Conservation (phyloP, 1,140 invertebrate species). For the Catajapyx aquilonaris region DNA sequence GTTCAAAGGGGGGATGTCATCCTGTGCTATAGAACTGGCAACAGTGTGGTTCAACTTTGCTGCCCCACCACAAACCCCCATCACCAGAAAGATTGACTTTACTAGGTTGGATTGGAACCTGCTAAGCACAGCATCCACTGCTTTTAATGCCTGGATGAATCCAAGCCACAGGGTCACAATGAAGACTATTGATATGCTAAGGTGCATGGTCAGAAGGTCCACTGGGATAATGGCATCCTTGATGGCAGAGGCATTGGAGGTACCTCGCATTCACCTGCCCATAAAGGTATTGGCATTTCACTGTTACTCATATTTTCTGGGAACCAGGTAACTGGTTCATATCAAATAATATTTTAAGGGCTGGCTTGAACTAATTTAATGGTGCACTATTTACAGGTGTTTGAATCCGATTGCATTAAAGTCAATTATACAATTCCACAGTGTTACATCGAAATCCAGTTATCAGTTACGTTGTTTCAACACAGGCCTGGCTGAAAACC, state of each 20-base stretch:
- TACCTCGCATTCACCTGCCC: slow-evolving; percentile 59
- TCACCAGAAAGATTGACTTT: slow-evolving; percentile 85
- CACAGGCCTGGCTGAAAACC: too few species aligned
- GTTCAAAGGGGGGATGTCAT: slow-evolving; percentile 33
- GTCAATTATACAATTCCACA: too few species aligned
- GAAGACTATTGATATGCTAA: slow-evolving; percentile 51
- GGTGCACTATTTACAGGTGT: too few species aligned
- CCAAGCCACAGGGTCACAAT: slow-evolving; percentile 73
- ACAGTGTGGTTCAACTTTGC: slow-evolving; percentile 95
- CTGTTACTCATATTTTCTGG: too few species aligned
- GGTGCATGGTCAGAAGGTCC: slow-evolving; percentile 48
- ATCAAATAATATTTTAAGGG: too few species aligned
- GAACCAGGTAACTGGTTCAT: too few species aligned
- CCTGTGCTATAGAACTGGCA: slow-evolving; percentile 65
- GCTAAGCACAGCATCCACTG: slow-evolving; percentile 81
- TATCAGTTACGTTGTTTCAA: too few species aligned
- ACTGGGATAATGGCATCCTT: slow-evolving; percentile 80
- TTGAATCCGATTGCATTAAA: too few species aligned
- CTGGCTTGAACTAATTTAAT: too few species aligned
- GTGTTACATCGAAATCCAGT: too few species aligned
- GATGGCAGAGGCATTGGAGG: slow-evolving; percentile 82
- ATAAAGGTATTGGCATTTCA: too few species aligned
- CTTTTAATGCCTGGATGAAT: slow-evolving; percentile 95
- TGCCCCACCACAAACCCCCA: slow-evolving; percentile 79
- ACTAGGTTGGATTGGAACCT: slow-evolving; percentile 91